These are phyloP conservation scores for Morone chrysops DNA, from an alignment of 2,113 vertebrate genomes.

Conservation along the genomic window DNA sequence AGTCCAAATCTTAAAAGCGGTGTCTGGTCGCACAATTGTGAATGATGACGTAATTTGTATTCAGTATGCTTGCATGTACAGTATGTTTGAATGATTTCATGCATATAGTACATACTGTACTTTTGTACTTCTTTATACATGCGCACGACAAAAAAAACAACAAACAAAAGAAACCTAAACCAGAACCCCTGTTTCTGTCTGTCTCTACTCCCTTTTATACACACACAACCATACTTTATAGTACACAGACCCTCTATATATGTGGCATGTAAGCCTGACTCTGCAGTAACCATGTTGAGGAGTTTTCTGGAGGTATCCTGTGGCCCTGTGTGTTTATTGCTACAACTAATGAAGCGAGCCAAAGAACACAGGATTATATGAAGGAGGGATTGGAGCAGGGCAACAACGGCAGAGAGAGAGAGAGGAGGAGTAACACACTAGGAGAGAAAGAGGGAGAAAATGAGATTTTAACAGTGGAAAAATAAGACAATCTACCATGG, in stretches of 20 bases:
- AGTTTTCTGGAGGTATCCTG: slow-evolving; percentile 66
- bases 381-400: slow-evolving; percentile 54
- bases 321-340: slow-evolving; percentile 75
- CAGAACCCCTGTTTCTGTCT: slow-evolving; percentile 3
- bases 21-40: neutral
- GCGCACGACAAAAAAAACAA: neutral
- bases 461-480: slow-evolving; percentile 63
- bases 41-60: neutral
- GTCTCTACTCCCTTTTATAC: neutral
- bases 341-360: slow-evolving; percentile 69
- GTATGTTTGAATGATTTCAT: neutral
- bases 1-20: neutral
- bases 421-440: neutral
- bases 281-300: slow-evolving; percentile 50
- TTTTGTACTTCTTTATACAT: neutral
- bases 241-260: slow-evolving; percentile 22
- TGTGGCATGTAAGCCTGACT: slow-evolving; percentile 38
- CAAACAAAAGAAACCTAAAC: neutral
- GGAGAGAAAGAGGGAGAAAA: slow-evolving; percentile 44
- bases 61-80: neutral
- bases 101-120: neutral
- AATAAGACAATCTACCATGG: slow-evolving; percentile 35
- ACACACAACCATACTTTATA: slow-evolving; percentile 14
- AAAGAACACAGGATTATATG: slow-evolving; percentile 71
- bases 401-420: neutral